Evolutionary conservation across 2,888 invertebrate species (phyloP), one percentile per base, ranked within the genome.

Genomic region (Smittia sp.): DNA sequence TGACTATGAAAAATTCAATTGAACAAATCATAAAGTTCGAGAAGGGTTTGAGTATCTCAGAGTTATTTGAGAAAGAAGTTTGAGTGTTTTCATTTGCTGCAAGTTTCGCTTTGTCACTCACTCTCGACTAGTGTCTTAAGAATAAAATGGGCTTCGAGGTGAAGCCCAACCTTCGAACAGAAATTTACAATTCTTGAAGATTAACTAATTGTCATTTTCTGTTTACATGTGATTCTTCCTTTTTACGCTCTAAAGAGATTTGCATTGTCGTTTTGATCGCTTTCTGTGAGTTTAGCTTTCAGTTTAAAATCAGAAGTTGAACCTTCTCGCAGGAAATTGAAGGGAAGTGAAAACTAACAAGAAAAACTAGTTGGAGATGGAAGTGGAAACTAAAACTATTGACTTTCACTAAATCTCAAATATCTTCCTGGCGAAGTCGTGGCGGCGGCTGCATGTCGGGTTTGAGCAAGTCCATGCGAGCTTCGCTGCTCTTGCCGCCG

Each of bases 401-500:
- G 25, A 18, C n/a, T 62, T 72, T 58, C 62, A 75, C 72, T 76
- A 75, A 76, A 74, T 76, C 75, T 76, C 76, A 77, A 75, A 77
- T 76, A 68, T 75, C 74, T 74, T 74, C 75, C 18, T 75, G 74
- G 1, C n/a, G n/a, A n/a, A 22, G n/a, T 38, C 24, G 58, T 13
- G 38, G 54, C 27, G 73, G 73, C 32, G 73, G 65, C 67, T 76
- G 76, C 72, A 76, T 74, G 73, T 79, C 78, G 73, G 79, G 79
- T 63, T 77, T 77, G 41, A 79, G 75, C 73, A 79, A 76, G 74
- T 79, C 78, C 77, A 78, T 78, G 27, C 76, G 75, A 74, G 75
- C 76, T 58, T 75, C 75, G 62, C 75, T 76, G 68, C 74, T 52
- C 74, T 69, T 76, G 24, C 76, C 76, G 20, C 38, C 38, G 18